A percentile compares a stretch with the other conserved stretches of the same genome.
Conservation (phyloP, 1,140 invertebrate species). For the Heliconius congener region DNA sequence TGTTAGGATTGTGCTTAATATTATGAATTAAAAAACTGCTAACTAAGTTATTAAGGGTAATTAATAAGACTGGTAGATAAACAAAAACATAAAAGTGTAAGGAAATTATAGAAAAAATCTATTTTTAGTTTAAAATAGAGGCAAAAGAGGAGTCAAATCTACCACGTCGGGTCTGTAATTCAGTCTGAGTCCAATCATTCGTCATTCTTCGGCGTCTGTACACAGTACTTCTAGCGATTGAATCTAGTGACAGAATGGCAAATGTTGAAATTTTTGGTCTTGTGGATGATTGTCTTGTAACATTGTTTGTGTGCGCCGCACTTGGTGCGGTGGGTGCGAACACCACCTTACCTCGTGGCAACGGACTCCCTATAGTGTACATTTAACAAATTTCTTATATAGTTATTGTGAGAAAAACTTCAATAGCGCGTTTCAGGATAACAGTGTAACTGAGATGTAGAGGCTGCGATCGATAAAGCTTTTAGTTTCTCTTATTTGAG, state of each 20-base stretch:
- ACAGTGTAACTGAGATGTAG: neutral
- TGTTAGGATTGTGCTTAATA: no score
- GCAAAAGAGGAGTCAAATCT: conserved; percentile 66
- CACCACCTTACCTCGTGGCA: conserved; percentile 60
- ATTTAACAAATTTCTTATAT: neutral
- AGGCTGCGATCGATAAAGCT: neutral
- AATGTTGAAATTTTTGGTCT: conserved; percentile 64
- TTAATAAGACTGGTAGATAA: no score
- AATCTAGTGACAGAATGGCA: conserved; percentile 74
- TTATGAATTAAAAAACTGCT: no score
- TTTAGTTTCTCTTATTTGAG: neutral
- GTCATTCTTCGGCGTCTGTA: conserved; percentile 66
- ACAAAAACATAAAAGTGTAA: neutral
- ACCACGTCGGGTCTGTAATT: conserved; percentile 60
- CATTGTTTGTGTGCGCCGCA: conserved; percentile 56
- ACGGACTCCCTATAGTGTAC: conserved; percentile 54
- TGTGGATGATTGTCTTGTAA: conserved; percentile 34
- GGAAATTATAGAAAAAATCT: neutral
- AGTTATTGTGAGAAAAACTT: neutral
- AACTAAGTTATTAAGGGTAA: no score
- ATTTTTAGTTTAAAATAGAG: neutral
- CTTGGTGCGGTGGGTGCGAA: conserved; percentile 57
- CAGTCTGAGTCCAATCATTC: conserved; percentile 69
- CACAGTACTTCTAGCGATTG: conserved; percentile 68
- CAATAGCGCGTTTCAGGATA: conserved; percentile 1